Evolutionary conservation across 2,888 invertebrate species (phyloP), one percentile per base, ranked within the genome.

Genomic region (Lasioglossum figueresi): DNA sequence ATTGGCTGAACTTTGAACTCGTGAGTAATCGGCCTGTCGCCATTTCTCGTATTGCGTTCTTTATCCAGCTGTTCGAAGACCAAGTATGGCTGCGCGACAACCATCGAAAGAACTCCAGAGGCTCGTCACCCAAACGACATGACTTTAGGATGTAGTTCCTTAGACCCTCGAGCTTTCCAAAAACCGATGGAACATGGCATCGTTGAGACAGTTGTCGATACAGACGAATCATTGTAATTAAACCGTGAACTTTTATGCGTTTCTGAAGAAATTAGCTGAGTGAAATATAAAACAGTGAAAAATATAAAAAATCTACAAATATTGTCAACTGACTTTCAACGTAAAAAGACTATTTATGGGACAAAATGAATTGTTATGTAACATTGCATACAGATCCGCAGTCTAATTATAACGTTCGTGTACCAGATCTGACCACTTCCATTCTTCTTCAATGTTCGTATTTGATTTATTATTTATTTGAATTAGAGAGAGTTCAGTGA

Each of bases 1-100:
- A 92, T 93, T 93, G 92, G 87, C 85, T 90, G 92, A 93, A 93
- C 93, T 93, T 91, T 90, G 93, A 91, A 89, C 92, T 83, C 86
- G 85, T 86, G 90, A 91, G 91, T 91, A 91, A 93, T 93, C 92
- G 91, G 88, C 76, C 83, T 84, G 86, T 88, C 86, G 80, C 40
- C 88, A 82, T 78, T 83, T 72, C 80, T 83, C 76, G 76, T 79
- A 66, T 85, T 76, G 86, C 74, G 63, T 81, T 81, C 79, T 75
- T 82, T 43, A 68, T 74, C 70, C 79, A 78, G 76, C 74, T 75
- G 82, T 45, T 72, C 52, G 68, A 59, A 40, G 70, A 70, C 63
- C 48, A 48, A 73, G 52, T 63, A 72, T 43, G 63, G 45, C 68
- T 80, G 68, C 43, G 31, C 45, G 48, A 31, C 73, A 59, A 66